Evolutionary conservation across 2,888 invertebrate species (phyloP).

Genomic region (Gibbula magus): DNA sequence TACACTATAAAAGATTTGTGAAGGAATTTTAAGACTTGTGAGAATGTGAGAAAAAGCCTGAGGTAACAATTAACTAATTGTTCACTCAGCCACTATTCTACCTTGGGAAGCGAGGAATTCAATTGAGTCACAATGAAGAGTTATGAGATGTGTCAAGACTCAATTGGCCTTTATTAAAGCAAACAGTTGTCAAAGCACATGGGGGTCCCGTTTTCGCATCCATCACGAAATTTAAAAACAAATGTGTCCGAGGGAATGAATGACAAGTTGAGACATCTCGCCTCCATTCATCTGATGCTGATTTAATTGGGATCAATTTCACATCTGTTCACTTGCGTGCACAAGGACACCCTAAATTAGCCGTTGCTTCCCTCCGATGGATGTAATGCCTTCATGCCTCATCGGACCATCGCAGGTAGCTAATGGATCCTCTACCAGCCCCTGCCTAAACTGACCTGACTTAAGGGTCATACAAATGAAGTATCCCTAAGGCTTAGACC

Average conservation of each 20-base stretch:
- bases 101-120: background rate
- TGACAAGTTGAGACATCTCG: slow-evolving; percentile 5
- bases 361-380: background rate
- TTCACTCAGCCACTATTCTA: too few relatives aligned
- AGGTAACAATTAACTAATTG: too few relatives aligned
- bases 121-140: background rate
- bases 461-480: background rate
- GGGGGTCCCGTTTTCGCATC: slow-evolving; percentile 10
- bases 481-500: background rate
- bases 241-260: slow-evolving; percentile 3
- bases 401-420: background rate
- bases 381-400: slow-evolving; percentile 8
- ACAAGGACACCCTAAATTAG: background rate
- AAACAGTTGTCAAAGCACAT: slow-evolving; percentile 2
- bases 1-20: too few relatives aligned
- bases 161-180: slow-evolving; percentile 5
- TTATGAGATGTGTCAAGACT: background rate
- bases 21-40: too few relatives aligned
- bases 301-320: slow-evolving; percentile 22
- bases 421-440: background rate
- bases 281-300: background rate
- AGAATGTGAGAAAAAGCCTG: too few relatives aligned
- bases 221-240: slow-evolving; percentile 20
- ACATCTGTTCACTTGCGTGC: background rate
- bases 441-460: background rate